These are phyloP conservation scores for Palythoa heliodiscus DNA, from an alignment of 92 coral and sea anemone species.

Conservation along the genomic window DNA sequence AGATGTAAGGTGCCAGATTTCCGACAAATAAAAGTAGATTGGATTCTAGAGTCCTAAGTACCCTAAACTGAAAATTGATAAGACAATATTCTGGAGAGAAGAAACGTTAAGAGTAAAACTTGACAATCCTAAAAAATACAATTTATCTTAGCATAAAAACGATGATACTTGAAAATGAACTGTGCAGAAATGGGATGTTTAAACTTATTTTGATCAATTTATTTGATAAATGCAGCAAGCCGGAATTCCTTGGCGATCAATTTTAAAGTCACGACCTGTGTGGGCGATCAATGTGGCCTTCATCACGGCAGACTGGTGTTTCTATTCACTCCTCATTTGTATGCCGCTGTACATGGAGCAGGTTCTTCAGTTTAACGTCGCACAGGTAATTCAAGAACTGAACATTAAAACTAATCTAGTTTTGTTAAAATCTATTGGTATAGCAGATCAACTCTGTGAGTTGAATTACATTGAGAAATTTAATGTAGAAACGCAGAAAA, in stretches of 20 bases:
- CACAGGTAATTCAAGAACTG: conserved; percentile 44
- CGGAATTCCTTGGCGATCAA: conserved; percentile 66
- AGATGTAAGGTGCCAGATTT: too few species aligned
- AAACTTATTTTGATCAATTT: background rate
- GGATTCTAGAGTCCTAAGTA: too few species aligned
- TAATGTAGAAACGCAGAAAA: too few species aligned
- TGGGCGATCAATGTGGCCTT: conserved; percentile 69
- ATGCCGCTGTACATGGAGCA: conserved; percentile 71
- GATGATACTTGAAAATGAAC: background rate
- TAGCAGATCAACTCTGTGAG: too few species aligned
- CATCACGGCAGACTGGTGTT: conserved; percentile 75
- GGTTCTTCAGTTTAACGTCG: conserved; percentile 60
- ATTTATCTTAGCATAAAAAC: background rate
- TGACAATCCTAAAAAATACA: background rate
- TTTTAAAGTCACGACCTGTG: conserved; percentile 59
- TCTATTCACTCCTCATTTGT: conserved; percentile 71
- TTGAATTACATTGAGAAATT: too few species aligned
- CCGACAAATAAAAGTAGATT: too few species aligned
- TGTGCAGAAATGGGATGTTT: background rate
- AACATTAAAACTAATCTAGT: too few species aligned
- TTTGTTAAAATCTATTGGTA: too few species aligned
- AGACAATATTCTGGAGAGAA: too few species aligned
- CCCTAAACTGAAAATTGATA: too few species aligned
- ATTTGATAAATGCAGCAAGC: conserved; percentile 14
- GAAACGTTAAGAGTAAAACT: too few species aligned